A percentile compares a stretch with the other conserved stretches of the same genome.
These are phyloP conservation scores for Trichogramma pretiosum DNA, from an alignment of 1,140 invertebrate genomes.

Conservation along the genomic window DNA sequence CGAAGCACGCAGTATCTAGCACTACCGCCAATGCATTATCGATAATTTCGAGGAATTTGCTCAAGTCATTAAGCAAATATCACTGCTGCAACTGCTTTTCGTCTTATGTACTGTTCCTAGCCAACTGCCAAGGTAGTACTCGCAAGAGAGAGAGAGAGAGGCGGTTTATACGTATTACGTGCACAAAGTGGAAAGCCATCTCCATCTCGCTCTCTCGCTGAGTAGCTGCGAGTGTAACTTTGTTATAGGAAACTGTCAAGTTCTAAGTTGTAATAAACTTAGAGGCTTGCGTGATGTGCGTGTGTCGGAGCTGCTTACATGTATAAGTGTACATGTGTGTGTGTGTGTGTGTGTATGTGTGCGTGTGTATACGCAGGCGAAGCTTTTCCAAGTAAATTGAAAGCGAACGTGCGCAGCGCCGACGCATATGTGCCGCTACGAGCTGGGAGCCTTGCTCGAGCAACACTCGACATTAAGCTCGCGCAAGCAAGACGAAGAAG, in stretches of 20 bases:
- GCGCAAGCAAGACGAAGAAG: too few relatives aligned
- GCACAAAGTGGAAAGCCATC: slow-evolving; percentile 7
- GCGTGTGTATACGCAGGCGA: neutral
- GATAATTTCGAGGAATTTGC: neutral
- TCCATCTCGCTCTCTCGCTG: neutral
- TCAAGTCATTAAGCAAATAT: slow-evolving; percentile 3
- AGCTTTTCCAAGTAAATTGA: slow-evolving; percentile 6
- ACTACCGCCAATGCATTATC: neutral
- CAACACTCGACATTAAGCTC: too few relatives aligned
- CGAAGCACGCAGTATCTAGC: too few relatives aligned
- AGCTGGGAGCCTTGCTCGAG: too few relatives aligned
- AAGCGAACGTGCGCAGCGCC: too few relatives aligned
- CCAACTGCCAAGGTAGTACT: too few relatives aligned
- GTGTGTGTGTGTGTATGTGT: neutral
- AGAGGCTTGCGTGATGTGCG: neutral
- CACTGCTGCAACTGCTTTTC: neutral
- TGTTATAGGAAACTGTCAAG: neutral
- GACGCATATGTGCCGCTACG: too few relatives aligned
- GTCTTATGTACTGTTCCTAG: neutral
- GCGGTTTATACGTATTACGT: too few relatives aligned
- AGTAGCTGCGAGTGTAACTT: neutral
- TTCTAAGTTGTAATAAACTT: slow-evolving; percentile 7
- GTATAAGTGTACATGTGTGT: neutral
- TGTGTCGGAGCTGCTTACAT: too few relatives aligned
- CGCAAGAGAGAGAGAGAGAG: neutral